Percentiles rank a stretch among this genome's conserved stretches.
phyloP scores from a whole-genome alignment of 2,113 vertebrate genomes.

The Sakesphorus luctuosus region DNA sequence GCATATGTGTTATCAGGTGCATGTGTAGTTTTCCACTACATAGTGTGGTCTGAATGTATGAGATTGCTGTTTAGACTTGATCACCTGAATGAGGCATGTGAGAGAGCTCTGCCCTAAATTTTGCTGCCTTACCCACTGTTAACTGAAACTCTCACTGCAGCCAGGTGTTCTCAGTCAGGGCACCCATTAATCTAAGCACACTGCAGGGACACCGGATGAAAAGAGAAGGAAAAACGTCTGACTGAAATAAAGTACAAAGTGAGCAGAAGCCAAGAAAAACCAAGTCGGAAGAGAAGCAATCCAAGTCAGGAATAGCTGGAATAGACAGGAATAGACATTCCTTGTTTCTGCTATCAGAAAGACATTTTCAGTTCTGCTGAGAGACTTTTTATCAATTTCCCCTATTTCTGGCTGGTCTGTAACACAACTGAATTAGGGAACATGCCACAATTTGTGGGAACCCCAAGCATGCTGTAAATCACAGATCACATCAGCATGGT shows the following conservation, averaged over 20 bases:
- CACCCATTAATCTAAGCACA: neutral
- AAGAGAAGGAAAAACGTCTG: neutral
- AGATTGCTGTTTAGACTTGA: neutral
- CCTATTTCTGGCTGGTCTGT: neutral
- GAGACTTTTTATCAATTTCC: neutral
- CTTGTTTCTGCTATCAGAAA: neutral
- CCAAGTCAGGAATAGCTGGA: neutral
- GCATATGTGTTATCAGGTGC: neutral
- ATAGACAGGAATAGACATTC: neutral
- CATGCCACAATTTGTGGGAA: rapidly evolving
- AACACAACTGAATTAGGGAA: neutral
- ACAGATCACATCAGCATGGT: neutral
- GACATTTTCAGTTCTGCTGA: neutral
- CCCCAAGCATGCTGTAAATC: neutral
- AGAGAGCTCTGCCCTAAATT: neutral
- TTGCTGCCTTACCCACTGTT: neutral
- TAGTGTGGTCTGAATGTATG: neutral
- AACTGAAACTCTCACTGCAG: neutral
- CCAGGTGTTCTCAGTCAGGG: neutral
- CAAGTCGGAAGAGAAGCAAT: neutral
- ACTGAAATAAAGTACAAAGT: neutral
- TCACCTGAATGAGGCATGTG: neutral
- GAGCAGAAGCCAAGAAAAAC: neutral
- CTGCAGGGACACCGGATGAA: neutral
- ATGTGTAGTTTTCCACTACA: neutral